Percentiles rank a stretch among this genome's conserved stretches.
phyloP scores from a whole-genome alignment of 2,888 invertebrate species.

The Poecilus cupreus region DNA sequence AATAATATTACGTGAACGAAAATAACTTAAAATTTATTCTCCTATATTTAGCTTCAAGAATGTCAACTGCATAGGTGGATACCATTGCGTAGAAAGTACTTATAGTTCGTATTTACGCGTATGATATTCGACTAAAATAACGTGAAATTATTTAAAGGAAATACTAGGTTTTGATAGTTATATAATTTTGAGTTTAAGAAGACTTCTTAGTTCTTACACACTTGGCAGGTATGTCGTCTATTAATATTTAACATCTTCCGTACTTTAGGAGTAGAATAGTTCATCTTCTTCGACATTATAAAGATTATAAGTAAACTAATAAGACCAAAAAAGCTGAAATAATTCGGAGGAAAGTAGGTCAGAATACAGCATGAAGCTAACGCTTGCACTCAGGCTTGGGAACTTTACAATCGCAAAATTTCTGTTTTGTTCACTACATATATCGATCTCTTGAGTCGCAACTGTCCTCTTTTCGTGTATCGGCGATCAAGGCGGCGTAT shows the following conservation, averaged over 20 bases:
- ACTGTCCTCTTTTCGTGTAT: slow-evolving; percentile 23
- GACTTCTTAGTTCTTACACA: neutral
- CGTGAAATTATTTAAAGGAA: too few relatives aligned
- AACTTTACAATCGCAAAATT: slow-evolving; percentile 37
- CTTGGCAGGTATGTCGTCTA: neutral
- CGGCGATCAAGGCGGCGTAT: slow-evolving; percentile 25
- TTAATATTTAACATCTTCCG: neutral
- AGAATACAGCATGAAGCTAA: slow-evolving; percentile 18
- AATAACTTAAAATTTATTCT: slow-evolving; percentile 9
- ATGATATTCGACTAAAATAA: neutral
- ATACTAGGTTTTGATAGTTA: too few relatives aligned
- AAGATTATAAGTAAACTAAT: slow-evolving; percentile 7
- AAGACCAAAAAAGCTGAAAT: neutral
- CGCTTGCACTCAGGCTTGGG: neutral
- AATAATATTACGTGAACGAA: slow-evolving; percentile 15
- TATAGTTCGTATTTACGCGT: neutral
- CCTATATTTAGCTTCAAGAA: slow-evolving; percentile 32
- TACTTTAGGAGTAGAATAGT: neutral
- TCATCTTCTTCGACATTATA: neutral
- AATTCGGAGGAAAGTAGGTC: slow-evolving; percentile 14
- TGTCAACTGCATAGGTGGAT: slow-evolving; percentile 22
- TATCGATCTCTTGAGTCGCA: slow-evolving; percentile 22
- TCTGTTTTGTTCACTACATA: neutral
- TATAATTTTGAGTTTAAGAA: neutral
- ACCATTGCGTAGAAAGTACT: neutral